Base-by-base conservation (phyloP, 2,113 vertebrate genomes). In the Gymnocephalus cernua region DNA sequence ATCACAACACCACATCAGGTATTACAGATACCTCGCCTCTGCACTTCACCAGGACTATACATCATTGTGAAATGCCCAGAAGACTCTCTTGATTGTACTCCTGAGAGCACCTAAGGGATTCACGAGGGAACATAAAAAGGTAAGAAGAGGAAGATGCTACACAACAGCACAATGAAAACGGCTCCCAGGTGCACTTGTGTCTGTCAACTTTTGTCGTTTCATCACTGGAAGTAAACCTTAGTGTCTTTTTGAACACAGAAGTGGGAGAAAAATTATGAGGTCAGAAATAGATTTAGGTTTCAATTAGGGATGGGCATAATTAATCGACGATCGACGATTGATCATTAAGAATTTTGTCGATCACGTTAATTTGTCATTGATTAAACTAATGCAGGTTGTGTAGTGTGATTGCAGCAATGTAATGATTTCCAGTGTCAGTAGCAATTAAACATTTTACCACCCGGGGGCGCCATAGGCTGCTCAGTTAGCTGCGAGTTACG, bases 41-140 rank as follows among this genome's bases (percentile, higher is more conserved):
- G 66, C 70, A 77, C 63, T 89, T 85, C 70, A 78, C 50, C 38
- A 1, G 53, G 78, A 80, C 73, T 47, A 80, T 88, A 81, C 69
- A 89, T 91, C 84, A 91, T 35, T 59, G 74, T 0, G 4, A 72
- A 72, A 80, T 70, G 77, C 80, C 86, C 87, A 54, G 29, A 76
- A 80, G 74, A 54, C 62, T 69, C 53, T 83, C 23, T 82, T 74
- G 84, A 91, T 82, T 89, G 72, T 75, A 80, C 82, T 86, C 74
- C 72, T n/a, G 82, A 86, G 72, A 80, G 85, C 72, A 38, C 66
- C 73, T 74, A 44, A 80, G 73, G 68, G 48, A 85, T 88, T 89
- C 71, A 84, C 70, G 82, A 84, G 82, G 78, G 81, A 59, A 81
- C 86, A 86, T 79, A 77, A 88, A 86, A 83, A 59, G 54, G 75